phyloP scores from a whole-genome alignment of 2,888 invertebrate species.

The Drosophila dives region DNA sequence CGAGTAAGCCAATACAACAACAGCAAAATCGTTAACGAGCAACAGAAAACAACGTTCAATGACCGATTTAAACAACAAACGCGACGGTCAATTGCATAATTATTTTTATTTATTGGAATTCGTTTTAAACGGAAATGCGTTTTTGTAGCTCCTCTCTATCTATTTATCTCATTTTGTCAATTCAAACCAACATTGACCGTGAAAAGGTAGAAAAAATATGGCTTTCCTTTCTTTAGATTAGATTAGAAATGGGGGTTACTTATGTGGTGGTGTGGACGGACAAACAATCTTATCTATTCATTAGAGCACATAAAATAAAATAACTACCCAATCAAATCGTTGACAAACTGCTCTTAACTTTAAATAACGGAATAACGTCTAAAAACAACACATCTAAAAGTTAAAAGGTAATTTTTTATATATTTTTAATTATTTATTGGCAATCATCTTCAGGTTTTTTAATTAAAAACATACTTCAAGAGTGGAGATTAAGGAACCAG shows the following conservation, averaged over 20 bases:
- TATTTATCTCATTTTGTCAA: conserved; percentile 4
- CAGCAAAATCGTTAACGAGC: conserved; percentile 13
- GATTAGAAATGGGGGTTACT: conserved; percentile 39
- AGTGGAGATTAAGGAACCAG: conserved; percentile 22
- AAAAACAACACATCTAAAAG: conserved; percentile 20
- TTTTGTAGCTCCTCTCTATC: conserved; percentile 6
- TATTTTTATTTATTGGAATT: conserved; percentile 22
- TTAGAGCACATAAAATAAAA: conserved; percentile 32
- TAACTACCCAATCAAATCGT: conserved; percentile 34
- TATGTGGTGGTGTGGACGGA: conserved; percentile 4
- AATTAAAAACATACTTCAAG: conserved; percentile 8
- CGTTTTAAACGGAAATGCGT: conserved; percentile 58
- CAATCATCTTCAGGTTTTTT: conserved; percentile 33
- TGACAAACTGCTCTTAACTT: conserved; percentile 29
- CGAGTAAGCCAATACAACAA: conserved; percentile 19
- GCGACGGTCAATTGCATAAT: conserved; percentile 64
- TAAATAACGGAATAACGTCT: neutral
- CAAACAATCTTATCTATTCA: conserved; percentile 54
- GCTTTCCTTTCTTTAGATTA: conserved; percentile 56
- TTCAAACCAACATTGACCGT: conserved; percentile 66
- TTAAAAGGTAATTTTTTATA: conserved; percentile 19
- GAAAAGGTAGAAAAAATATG: conserved; percentile 52
- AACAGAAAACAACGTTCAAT: conserved; percentile 52
- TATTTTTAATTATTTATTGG: conserved; percentile 9
- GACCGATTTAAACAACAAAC: conserved; percentile 60